Evolutionary conservation across 2,797 vertebrate genomes (phyloP).

Genomic region (Tokudaia muenninki): DNA sequence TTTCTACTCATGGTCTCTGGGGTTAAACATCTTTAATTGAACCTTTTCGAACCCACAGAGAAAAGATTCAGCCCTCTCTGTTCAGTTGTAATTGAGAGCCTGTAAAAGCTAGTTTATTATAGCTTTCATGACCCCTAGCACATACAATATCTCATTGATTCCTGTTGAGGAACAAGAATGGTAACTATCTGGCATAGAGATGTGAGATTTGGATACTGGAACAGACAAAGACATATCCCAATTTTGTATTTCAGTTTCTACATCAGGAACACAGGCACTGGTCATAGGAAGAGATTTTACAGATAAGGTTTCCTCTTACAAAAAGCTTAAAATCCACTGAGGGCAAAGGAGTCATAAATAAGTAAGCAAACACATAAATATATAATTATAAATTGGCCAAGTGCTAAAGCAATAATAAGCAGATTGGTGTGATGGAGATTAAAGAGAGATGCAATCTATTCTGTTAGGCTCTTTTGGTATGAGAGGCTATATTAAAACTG

Average conservation of each 20-base stretch:
- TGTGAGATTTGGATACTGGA: neutral
- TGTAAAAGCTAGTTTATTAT: neutral
- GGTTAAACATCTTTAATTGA: neutral
- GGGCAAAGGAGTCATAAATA: neutral
- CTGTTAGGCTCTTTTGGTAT: neutral
- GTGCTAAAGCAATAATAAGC: slow-evolving; percentile 15
- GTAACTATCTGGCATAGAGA: neutral
- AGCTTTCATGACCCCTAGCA: neutral
- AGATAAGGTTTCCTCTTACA: neutral
- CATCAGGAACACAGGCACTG: neutral
- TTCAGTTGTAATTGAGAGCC: neutral
- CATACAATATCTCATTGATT: neutral
- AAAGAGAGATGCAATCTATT: neutral
- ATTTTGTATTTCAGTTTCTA: neutral
- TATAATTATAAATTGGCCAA: neutral
- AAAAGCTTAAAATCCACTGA: neutral
- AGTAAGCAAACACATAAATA: slow-evolving; percentile 5
- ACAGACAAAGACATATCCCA: neutral
- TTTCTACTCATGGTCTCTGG: neutral
- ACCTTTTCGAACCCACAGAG: neutral
- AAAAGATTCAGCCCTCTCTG: neutral
- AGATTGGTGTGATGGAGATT: neutral
- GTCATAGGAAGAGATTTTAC: neutral
- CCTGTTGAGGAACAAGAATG: neutral
- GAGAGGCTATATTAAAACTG: neutral